A percentile compares a stretch with the other conserved stretches of the same genome.
Evolutionary conservation across 2,113 vertebrate genomes (phyloP).

Genomic region (Micronycteris hirsuta): DNA sequence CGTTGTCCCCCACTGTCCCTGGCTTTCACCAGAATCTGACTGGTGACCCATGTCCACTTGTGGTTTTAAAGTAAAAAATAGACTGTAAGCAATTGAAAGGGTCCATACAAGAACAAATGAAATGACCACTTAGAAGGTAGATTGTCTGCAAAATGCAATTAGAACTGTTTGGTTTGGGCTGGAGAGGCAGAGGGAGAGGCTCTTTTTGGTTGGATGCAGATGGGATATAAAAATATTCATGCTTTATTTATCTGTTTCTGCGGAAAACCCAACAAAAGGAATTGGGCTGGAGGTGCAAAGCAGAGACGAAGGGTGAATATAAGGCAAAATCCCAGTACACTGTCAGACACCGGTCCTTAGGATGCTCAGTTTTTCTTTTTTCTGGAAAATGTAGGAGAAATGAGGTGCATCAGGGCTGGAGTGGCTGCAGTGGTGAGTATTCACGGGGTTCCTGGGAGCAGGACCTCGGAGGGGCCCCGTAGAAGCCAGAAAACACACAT

Average conservation of each 20-base stretch:
- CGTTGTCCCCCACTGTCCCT: background rate
- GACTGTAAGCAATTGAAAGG: background rate
- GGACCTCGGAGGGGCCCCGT: background rate
- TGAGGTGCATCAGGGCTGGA: background rate
- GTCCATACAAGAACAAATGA: background rate
- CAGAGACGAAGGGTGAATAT: background rate
- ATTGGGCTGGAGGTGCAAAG: background rate
- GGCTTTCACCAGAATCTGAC: background rate
- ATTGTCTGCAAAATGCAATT: background rate
- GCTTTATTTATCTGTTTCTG: conserved; percentile 3
- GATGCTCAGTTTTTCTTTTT: background rate
- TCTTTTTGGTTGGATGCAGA: background rate
- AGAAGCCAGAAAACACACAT: background rate
- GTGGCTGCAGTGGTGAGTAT: background rate
- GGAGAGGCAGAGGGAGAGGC: background rate
- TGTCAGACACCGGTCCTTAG: background rate
- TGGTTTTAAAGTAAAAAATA: conserved; percentile 21
- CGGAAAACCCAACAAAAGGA: background rate
- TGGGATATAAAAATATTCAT: background rate
- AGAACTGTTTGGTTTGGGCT: background rate
- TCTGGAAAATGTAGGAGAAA: background rate
- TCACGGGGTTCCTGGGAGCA: background rate
- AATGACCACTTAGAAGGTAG: background rate
- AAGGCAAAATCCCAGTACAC: background rate
- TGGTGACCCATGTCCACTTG: background rate